Base-by-base conservation (phyloP, 1,140 invertebrate genomes). In the Nasonia longicornis region DNA sequence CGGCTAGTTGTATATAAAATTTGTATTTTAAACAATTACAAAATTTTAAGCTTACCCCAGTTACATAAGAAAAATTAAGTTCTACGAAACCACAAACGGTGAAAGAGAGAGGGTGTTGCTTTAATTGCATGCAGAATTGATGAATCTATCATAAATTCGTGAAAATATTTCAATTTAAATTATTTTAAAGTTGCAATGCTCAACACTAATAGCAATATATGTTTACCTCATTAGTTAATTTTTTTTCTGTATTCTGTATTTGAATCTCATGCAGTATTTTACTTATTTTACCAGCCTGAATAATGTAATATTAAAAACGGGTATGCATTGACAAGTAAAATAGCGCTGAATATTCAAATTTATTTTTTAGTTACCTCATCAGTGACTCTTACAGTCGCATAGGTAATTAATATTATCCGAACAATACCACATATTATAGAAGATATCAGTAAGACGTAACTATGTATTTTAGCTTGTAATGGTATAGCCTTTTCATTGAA, bases 1-100 rank as follows among this genome's bases (percentile, higher is more conserved):
- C 26, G 26, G 26, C 26, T 26, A n/a, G n/a, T 22, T 48, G 14
- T 42, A 73, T 38, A 48, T 73, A n/a, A 52, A 73, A n/a, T 58
- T 58, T 20, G 2, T 16, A 6, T 58, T 20, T 3, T 58, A 20
- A 58, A 52, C 20, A 6, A 20, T 6, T 4, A 58, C 3, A 58
- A 20, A 20, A 20, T 6, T 58, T 58, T 48, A 12, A n/a, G 80
- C 70, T 38, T 82, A 86, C 86, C 8, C 78, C 83, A 26, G 84
- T 83, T 64, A 87, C 83, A 10, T 87, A 86, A 1, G 81, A 66
- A 10, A 85, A 77, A 35, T 86, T 84, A n/a, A 88, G 52, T 29
- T 79, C 64, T 26, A 86, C 85, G 35, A 86, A 87, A 20, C 86
- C 87, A 10, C 79, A 83, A 16, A 84, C 85, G 1, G 84, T 88